phyloP scores from a whole-genome alignment of 2,888 invertebrate species.

The Chrysopilus asiliformis region DNA sequence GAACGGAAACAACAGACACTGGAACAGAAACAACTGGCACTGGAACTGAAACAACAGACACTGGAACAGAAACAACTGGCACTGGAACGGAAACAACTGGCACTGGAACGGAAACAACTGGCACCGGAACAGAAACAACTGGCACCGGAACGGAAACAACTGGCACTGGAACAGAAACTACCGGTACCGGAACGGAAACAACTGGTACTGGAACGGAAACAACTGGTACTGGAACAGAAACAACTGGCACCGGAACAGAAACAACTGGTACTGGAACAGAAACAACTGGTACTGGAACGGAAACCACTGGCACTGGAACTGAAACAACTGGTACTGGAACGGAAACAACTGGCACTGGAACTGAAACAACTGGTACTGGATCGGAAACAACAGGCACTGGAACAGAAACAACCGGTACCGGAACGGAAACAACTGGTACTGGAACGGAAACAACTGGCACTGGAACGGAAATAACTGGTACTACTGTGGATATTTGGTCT shows the following conservation, averaged over 20 bases:
- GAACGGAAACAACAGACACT: neutral
- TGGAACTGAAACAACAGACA: conserved; percentile 6
- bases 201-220: neutral
- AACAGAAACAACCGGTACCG: conserved; percentile 14
- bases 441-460: conserved; percentile 15
- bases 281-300: neutral
- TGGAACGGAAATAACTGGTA: conserved; percentile 10
- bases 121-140: neutral
- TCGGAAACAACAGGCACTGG: conserved; percentile 11
- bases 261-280: neutral
- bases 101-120: neutral
- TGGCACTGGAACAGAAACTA: neutral
- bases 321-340: conserved; percentile 9
- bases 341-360: neutral
- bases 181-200: neutral
- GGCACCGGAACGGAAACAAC: neutral
- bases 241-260: neutral
- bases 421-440: conserved; percentile 14
- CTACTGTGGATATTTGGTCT: conserved; percentile 32
- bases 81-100: neutral
- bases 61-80: neutral
- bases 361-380: conserved; percentile 4
- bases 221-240: neutral
- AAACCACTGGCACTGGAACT: conserved; percentile 1
- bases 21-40: neutral